phyloP scores from a whole-genome alignment of 2,797 vertebrate species.

The Tauraco hartlaubi region DNA sequence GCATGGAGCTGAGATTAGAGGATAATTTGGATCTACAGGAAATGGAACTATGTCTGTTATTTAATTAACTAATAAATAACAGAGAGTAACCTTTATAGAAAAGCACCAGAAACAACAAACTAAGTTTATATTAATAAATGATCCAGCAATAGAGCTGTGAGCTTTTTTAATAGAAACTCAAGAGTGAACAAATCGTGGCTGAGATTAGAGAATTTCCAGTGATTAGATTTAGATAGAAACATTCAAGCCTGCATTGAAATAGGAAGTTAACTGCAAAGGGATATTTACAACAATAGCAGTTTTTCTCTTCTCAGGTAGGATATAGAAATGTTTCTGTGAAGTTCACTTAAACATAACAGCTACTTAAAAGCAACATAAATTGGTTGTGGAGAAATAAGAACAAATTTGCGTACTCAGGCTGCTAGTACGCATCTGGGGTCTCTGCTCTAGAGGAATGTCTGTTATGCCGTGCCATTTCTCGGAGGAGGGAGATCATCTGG shows the following conservation, averaged over 20 bases:
- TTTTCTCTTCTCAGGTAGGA: background rate
- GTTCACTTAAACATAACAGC: background rate
- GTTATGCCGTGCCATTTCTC: background rate
- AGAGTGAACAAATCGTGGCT: background rate
- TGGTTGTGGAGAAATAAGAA: background rate
- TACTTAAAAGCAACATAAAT: background rate
- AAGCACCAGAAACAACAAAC: background rate
- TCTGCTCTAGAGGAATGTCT: constrained; percentile 15
- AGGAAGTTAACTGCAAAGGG: background rate
- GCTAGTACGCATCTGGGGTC: background rate
- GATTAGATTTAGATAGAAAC: background rate
- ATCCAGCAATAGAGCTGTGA: background rate
- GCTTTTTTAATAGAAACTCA: background rate
- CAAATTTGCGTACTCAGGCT: background rate
- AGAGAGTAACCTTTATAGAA: background rate
- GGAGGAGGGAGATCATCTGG: constrained; percentile 8
- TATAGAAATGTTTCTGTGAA: background rate
- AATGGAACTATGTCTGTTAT: constrained; percentile 36
- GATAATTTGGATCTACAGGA: constrained; percentile 56
- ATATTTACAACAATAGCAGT: background rate
- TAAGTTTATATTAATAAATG: constrained; percentile 27
- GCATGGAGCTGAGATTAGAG: constrained; percentile 28
- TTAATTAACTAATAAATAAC: constrained; percentile 75
- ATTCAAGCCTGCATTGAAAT: background rate
- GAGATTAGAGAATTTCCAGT: background rate